A percentile compares a stretch with the other conserved stretches of the same genome.
phyloP scores from a whole-genome alignment of 2,888 invertebrate species.

The Perizoma affinitatum region DNA sequence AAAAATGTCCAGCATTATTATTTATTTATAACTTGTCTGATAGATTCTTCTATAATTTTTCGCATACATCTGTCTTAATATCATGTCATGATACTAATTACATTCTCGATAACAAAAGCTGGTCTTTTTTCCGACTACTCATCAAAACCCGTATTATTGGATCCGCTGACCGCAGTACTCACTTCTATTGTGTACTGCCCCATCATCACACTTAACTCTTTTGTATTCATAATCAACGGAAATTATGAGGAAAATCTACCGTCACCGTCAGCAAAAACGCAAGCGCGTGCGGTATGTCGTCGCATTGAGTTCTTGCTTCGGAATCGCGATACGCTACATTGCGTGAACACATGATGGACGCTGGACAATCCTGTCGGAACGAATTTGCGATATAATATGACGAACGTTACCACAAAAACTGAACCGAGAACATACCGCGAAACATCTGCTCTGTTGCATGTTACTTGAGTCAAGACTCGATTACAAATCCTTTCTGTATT shows the following conservation, averaged over 20 bases:
- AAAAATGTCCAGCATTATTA: too few species aligned
- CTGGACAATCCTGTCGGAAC: constrained; percentile 17
- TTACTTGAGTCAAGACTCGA: too few species aligned
- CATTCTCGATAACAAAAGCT: background rate
- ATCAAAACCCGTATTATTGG: constrained; percentile 7
- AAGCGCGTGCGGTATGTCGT: constrained; percentile 31
- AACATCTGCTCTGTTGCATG: constrained; percentile 2
- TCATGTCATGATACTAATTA: too few species aligned
- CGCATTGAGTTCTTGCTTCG: constrained; percentile 23
- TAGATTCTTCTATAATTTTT: too few species aligned
- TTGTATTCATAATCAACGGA: constrained; percentile 18
- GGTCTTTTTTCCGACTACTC: background rate
- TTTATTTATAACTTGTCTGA: too few species aligned
- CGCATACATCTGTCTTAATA: too few species aligned
- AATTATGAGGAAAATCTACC: constrained; percentile 27
- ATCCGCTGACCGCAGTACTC: constrained; percentile 12
- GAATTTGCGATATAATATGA: constrained; percentile 24
- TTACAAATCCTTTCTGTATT: too few species aligned
- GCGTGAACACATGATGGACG: constrained; percentile 1
- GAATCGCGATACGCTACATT: constrained; percentile 28
- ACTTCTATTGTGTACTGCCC: constrained; percentile 18
- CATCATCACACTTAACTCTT: constrained; percentile 8
- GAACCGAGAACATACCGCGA: background rate
- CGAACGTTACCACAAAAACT: constrained; percentile 6
- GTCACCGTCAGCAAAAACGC: constrained; percentile 25